A percentile compares a stretch with the other conserved stretches of the same genome.
These are phyloP conservation scores for Actias luna DNA, from an alignment of 2,888 invertebrate genomes.

Conservation along the genomic window DNA sequence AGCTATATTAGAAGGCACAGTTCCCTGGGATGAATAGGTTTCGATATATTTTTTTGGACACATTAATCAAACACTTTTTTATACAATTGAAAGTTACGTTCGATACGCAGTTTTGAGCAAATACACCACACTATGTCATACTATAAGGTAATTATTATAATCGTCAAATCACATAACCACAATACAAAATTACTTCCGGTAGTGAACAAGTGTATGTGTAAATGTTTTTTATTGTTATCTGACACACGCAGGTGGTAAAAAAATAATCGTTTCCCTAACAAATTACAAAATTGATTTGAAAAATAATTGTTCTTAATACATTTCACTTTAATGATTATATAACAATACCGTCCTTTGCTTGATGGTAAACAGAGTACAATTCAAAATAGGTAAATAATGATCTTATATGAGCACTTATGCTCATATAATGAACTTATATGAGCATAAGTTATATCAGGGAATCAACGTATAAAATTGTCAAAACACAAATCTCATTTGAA, in stretches of 20 bases:
- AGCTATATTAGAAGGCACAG: too few relatives aligned
- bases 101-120: neutral
- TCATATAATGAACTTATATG: too few relatives aligned
- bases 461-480: too few relatives aligned
- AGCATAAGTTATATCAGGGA: too few relatives aligned
- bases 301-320: neutral
- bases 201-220: slow-evolving; percentile 1
- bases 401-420: too few relatives aligned
- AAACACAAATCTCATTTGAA: too few relatives aligned
- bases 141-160: slow-evolving; percentile 1
- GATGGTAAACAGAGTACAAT: too few relatives aligned
- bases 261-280: neutral
- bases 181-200: slow-evolving; percentile 9
- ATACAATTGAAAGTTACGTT: neutral
- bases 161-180: slow-evolving; percentile 2
- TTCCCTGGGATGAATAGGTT: too few relatives aligned
- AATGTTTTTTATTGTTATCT: neutral
- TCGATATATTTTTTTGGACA: neutral
- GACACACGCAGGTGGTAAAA: neutral
- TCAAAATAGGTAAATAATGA: too few relatives aligned
- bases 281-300: neutral
- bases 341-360: too few relatives aligned
- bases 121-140: slow-evolving; percentile 1
- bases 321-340: neutral
- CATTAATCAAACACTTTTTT: neutral